Percentiles rank a stretch among this genome's conserved stretches.
phyloP scores from a whole-genome alignment of 1,140 invertebrate genomes.

The Aphelinus atriplicis region DNA sequence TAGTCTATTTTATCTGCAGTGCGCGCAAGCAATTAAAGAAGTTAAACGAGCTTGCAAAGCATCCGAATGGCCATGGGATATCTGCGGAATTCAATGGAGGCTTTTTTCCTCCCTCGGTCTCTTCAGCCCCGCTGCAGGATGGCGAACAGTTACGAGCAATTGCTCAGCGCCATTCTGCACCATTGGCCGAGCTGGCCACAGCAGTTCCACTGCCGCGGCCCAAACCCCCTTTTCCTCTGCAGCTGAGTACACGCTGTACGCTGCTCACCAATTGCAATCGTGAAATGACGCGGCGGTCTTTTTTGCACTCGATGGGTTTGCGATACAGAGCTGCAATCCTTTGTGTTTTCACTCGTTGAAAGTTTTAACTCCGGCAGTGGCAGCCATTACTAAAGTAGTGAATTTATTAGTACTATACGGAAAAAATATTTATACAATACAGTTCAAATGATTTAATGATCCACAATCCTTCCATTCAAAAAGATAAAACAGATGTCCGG shows the following conservation, averaged over 20 bases:
- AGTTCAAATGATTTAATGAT: background rate
- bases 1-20: conserved; percentile 22
- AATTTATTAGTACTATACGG: too few species aligned
- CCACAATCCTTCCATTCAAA: background rate
- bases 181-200: conserved; percentile 42
- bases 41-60: conserved; percentile 34
- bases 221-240: conserved; percentile 48
- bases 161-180: conserved; percentile 50
- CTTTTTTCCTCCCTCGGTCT: conserved; percentile 7
- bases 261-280: too few species aligned
- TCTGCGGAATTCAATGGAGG: conserved; percentile 28
- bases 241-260: too few species aligned
- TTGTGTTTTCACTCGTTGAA: too few species aligned
- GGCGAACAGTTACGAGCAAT: conserved; percentile 58
- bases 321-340: too few species aligned
- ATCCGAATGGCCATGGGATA: conserved; percentile 18
- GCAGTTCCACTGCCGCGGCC: conserved; percentile 21
- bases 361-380: too few species aligned
- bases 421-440: background rate
- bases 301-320: too few species aligned
- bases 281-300: too few species aligned
- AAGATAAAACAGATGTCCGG: background rate
- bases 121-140: conserved; percentile 28
- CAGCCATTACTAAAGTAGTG: too few species aligned
- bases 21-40: conserved; percentile 35